phyloP scores from a whole-genome alignment of 2,888 invertebrate genomes.

The Dasypolia templi region DNA sequence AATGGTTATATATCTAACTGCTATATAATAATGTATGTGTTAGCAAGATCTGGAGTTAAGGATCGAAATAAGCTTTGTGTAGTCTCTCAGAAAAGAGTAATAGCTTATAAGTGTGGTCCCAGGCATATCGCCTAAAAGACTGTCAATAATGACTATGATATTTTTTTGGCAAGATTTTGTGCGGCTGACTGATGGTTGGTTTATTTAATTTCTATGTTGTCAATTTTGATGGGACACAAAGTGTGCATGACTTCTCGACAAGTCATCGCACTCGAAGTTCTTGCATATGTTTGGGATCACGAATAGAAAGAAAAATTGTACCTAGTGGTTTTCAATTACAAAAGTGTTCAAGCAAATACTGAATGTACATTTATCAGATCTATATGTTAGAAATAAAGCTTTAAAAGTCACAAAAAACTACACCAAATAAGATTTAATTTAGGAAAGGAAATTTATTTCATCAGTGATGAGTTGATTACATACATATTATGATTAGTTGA shows the following conservation, averaged over 20 bases:
- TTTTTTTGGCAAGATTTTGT: background rate
- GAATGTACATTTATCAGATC: conserved; percentile 2
- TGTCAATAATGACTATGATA: background rate
- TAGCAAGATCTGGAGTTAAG: conserved; percentile 27
- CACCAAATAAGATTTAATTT: conserved; percentile 30
- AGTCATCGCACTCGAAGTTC: background rate
- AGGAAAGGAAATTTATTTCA: background rate
- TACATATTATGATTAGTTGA: background rate
- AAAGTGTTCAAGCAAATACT: conserved; percentile 21
- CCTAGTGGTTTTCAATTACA: conserved; percentile 10
- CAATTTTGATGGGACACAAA: background rate
- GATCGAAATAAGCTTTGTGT: conserved; percentile 2
- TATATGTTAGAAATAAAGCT: conserved; percentile 20
- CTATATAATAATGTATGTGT: conserved; percentile 12
- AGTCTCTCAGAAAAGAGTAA: background rate
- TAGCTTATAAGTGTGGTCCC: conserved; percentile 6
- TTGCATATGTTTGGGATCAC: conserved; percentile 6
- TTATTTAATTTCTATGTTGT: background rate
- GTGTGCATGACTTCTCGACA: background rate
- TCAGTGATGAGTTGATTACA: background rate
- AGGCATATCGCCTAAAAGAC: background rate
- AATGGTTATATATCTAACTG: background rate
- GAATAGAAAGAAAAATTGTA: conserved; percentile 3
- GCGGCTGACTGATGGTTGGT: no score
- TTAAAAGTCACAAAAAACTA: conserved; percentile 25